Evolutionary conservation across 2,888 invertebrate genomes (phyloP).

Genomic region (Cerceris rybyensis): DNA sequence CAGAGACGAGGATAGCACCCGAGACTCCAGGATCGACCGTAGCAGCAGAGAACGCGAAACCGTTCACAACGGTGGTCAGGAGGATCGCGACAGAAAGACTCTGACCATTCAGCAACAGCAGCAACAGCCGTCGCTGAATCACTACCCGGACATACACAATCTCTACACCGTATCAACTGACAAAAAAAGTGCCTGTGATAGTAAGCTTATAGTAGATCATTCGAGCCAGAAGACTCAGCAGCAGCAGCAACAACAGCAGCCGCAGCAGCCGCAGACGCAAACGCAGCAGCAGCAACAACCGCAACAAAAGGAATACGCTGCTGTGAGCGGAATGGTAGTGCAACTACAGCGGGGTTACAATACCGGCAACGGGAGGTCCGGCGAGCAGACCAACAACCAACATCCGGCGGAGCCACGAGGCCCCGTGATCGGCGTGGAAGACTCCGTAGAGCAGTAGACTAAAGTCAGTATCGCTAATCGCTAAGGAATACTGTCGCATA

Average conservation of each 20-base stretch:
- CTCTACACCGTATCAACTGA: constrained; percentile 81
- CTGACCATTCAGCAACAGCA: constrained; percentile 64
- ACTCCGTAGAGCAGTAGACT: constrained; percentile 80
- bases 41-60: constrained; percentile 76
- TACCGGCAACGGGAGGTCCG: constrained; percentile 65
- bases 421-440: constrained; percentile 77
- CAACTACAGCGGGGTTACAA: constrained; percentile 79
- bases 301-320: constrained; percentile 68
- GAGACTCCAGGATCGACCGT: constrained; percentile 75
- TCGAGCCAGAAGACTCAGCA: constrained; percentile 81
- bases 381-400: constrained; percentile 63
- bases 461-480: constrained; percentile 72
- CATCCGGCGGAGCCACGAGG: constrained; percentile 70
- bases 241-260: constrained; percentile 67
- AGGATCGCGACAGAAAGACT: constrained; percentile 70
- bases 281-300: constrained; percentile 82
- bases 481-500: constrained; percentile 48
- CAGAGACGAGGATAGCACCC: constrained; percentile 75
- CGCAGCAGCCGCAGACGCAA: constrained; percentile 47
- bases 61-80: constrained; percentile 74
- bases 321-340: constrained; percentile 77
- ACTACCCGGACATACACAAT: constrained; percentile 80
- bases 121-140: constrained; percentile 70
- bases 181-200: constrained; percentile 83
- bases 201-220: constrained; percentile 82